Evolutionary conservation across 2,888 invertebrate genomes (phyloP).

Genomic region (Scelioninae gen. 2): DNA sequence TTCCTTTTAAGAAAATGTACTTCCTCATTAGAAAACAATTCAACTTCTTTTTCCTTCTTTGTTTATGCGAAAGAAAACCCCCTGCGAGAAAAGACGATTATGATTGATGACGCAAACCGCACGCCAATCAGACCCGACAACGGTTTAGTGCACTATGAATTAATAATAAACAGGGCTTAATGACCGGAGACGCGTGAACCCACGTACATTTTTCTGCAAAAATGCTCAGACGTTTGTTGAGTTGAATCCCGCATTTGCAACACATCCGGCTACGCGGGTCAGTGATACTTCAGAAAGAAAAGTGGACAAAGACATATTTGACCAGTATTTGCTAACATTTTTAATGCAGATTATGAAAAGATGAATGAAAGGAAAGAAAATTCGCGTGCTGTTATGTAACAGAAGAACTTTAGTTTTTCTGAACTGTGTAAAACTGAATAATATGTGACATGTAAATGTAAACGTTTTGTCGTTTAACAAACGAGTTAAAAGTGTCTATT

Average conservation of each 20-base stretch:
- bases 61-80: constrained; percentile 1
- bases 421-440: too few relatives aligned
- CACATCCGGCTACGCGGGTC: constrained; percentile 45
- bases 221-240: constrained; percentile 35
- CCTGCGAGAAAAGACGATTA: constrained; percentile 19
- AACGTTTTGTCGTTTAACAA: constrained; percentile 6
- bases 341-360: constrained; percentile 12
- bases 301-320: constrained; percentile 26
- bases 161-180: constrained; percentile 61
- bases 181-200: constrained; percentile 58
- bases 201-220: constrained; percentile 53
- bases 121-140: constrained; percentile 8
- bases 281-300: constrained; percentile 18
- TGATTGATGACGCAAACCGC: constrained; percentile 17
- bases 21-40: constrained; percentile 31
- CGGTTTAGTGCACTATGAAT: constrained; percentile 53
- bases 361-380: constrained; percentile 5
- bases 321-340: constrained; percentile 29
- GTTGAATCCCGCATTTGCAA: constrained; percentile 51
- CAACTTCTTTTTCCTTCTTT: constrained; percentile 8
- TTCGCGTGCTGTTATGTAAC: constrained; percentile 2
- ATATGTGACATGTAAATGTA: too few relatives aligned
- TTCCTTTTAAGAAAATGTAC: constrained; percentile 2
- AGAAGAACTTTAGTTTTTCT: too few relatives aligned
- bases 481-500: not conserved